Percentiles rank a stretch among this genome's conserved stretches.
These are phyloP conservation scores for Rhorus exstirpatorius DNA, from an alignment of 2,888 invertebrate genomes.

Conservation along the genomic window DNA sequence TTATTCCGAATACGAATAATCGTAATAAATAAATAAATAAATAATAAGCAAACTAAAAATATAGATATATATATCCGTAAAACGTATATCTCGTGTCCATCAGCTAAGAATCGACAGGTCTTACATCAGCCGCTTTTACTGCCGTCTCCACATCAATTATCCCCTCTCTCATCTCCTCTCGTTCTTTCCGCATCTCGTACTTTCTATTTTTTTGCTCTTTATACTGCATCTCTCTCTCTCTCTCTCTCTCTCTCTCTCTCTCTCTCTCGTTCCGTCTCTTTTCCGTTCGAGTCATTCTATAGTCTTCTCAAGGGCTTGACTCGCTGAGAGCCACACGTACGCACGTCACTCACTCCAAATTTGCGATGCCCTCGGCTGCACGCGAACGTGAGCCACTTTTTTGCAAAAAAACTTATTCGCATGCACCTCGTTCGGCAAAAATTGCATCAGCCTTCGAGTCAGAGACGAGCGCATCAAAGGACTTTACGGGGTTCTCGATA, in stretches of 20 bases:
- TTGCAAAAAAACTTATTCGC: slow-evolving; percentile 27
- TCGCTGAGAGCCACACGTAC: slow-evolving; percentile 8
- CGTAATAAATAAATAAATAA: slow-evolving; percentile 5
- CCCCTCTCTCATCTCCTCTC: slow-evolving; percentile 53
- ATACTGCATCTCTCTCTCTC: background rate
- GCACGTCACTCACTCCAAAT: slow-evolving; percentile 28
- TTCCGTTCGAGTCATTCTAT: background rate
- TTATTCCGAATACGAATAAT: background rate
- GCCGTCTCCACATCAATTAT: slow-evolving; percentile 70
- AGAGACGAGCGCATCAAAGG: slow-evolving; percentile 48
- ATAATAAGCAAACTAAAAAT: background rate
- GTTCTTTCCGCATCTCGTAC: slow-evolving; percentile 66
- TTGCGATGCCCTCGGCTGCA: slow-evolving; percentile 27
- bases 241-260: no score
- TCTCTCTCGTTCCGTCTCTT: no score
- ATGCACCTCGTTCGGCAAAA: slow-evolving; percentile 51
- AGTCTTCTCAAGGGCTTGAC: slow-evolving; percentile 46
- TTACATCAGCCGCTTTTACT: slow-evolving; percentile 70
- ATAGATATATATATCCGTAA: background rate
- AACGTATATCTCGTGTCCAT: slow-evolving; percentile 47
- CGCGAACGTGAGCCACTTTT: slow-evolving; percentile 50
- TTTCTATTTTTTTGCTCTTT: slow-evolving; percentile 47
- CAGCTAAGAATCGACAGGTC: slow-evolving; percentile 62
- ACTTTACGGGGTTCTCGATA: background rate
- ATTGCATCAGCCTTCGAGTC: slow-evolving; percentile 70